Evolutionary conservation across 2,888 invertebrate genomes (phyloP).

Genomic region (Epistrophe grossulariae): DNA sequence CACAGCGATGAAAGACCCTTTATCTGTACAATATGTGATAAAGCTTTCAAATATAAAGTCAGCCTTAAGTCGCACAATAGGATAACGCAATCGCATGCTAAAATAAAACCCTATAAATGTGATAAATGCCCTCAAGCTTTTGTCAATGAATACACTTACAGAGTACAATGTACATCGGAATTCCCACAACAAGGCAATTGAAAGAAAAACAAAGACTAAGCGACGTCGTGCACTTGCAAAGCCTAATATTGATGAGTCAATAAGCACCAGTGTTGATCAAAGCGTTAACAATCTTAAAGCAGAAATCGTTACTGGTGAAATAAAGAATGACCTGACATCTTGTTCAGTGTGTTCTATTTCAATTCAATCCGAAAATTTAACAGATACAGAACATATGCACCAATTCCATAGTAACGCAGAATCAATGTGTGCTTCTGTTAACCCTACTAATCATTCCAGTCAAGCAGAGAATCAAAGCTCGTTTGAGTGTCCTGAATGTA

Average conservation of each 20-base stretch:
- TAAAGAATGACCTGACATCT: neutral
- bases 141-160: constrained; percentile 8
- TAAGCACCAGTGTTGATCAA: neutral
- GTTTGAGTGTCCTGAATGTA: constrained; percentile 6
- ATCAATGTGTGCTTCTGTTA: neutral
- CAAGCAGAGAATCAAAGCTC: neutral
- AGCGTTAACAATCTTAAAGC: neutral
- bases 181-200: constrained; percentile 3
- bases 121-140: constrained; percentile 23
- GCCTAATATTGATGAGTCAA: neutral
- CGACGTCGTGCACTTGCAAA: neutral
- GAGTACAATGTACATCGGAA: constrained; percentile 21
- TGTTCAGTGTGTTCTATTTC: neutral
- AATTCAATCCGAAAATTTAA: neutral
- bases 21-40: constrained; percentile 9
- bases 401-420: neutral
- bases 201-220: constrained; percentile 13
- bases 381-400: constrained; percentile 20
- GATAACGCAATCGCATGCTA: constrained; percentile 21
- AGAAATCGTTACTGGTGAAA: neutral
- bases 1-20: constrained; percentile 15
- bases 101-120: constrained; percentile 21
- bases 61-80: constrained; percentile 12
- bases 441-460: neutral
- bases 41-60: constrained; percentile 22